Conservation (phyloP, 2,113 vertebrate genomes). For the Myiagra hebetior region DNA sequence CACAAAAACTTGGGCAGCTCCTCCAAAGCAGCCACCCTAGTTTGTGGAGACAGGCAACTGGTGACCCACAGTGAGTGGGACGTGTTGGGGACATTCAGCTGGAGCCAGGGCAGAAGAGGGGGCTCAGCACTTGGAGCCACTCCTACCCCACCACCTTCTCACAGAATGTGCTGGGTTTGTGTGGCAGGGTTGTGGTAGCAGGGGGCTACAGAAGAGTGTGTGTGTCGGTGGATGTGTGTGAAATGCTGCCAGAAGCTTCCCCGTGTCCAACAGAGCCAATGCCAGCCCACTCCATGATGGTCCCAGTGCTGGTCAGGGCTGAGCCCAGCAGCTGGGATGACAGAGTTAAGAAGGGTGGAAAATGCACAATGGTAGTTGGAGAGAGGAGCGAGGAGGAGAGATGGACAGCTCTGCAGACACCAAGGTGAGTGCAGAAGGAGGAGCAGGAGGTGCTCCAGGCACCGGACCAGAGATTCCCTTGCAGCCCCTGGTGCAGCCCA, state of each 20-base stretch:
- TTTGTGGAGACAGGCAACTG: neutral
- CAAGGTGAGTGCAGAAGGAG: neutral
- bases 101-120: neutral
- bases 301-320: neutral
- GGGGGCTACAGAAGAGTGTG: neutral
- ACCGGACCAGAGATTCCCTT: fast-evolving
- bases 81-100: neutral
- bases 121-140: fast-evolving
- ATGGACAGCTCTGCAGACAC: neutral
- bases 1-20: neutral
- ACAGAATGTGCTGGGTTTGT: neutral
- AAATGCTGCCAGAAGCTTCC: neutral
- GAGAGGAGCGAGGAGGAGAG: neutral
- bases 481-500: neutral
- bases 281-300: neutral
- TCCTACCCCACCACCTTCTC: neutral
- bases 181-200: neutral
- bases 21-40: neutral
- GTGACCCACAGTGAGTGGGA: neutral
- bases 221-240: neutral
- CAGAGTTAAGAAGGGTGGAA: neutral
- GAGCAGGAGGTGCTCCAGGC: neutral
- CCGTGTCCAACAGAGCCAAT: neutral
- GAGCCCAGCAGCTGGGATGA: neutral
- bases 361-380: neutral